phyloP scores from a whole-genome alignment of 2,797 vertebrate species.

The Triplophysa bombifrons region DNA sequence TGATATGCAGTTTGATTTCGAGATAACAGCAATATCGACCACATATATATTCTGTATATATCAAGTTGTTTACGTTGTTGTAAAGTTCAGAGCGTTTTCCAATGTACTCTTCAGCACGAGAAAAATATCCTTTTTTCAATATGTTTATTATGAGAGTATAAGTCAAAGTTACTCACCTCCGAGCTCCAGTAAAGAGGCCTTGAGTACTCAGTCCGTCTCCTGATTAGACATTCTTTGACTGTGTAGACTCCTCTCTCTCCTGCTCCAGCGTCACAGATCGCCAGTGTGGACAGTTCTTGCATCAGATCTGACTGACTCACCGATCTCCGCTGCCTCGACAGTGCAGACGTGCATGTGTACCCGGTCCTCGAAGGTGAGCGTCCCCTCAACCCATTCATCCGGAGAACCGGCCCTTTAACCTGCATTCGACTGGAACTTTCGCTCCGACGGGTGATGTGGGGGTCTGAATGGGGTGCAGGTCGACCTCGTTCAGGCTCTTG shows the following conservation, averaged over 20 bases:
- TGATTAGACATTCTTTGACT: constrained; percentile 29
- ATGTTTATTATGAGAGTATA: not conserved
- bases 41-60: too few relatives aligned
- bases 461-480: constrained; percentile 66
- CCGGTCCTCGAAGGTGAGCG: constrained; percentile 60
- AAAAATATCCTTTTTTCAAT: not conserved
- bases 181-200: constrained; percentile 46
- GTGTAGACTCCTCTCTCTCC: constrained; percentile 31
- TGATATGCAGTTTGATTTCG: too few relatives aligned
- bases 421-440: constrained; percentile 71
- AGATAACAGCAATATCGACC: too few relatives aligned
- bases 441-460: constrained; percentile 60
- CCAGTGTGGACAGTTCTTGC: constrained; percentile 77
- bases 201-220: constrained; percentile 31
- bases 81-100: too few relatives aligned
- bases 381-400: constrained; percentile 61
- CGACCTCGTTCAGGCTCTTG: constrained; percentile 70
- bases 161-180: constrained; percentile 49
- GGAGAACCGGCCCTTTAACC: constrained; percentile 47
- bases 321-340: constrained; percentile 75
- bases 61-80: too few relatives aligned
- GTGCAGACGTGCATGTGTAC: constrained; percentile 60
- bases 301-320: constrained; percentile 81
- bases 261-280: constrained; percentile 64
- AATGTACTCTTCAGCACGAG: too few relatives aligned